These are phyloP conservation scores for Condylostylus longicornis DNA, from an alignment of 1,140 invertebrate genomes.

Conservation along the genomic window DNA sequence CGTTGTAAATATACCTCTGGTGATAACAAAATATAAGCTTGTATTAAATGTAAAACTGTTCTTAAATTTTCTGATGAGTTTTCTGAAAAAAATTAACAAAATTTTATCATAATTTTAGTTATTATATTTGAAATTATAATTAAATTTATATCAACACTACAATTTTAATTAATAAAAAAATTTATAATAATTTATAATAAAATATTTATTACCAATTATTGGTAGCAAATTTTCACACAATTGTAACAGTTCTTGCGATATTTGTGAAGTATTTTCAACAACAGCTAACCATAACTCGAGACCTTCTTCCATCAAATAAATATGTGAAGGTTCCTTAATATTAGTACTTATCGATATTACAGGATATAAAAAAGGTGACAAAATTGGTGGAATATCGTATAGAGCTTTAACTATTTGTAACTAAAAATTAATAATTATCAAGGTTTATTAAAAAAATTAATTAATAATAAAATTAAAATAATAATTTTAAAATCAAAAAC, in stretches of 20 bases:
- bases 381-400: constrained; percentile 39
- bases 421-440: not conserved
- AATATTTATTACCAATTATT: constrained; percentile 59
- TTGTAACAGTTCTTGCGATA: constrained; percentile 47
- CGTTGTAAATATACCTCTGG: constrained; percentile 63
- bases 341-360: constrained; percentile 71
- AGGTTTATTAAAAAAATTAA: no score
- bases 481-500: no score
- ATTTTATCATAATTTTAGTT: constrained; percentile 1
- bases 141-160: not conserved
- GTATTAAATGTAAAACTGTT: constrained; percentile 61
- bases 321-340: constrained; percentile 58
- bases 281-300: constrained; percentile 76
- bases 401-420: constrained; percentile 42
- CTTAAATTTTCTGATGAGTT: constrained; percentile 64
- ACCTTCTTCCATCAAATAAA: constrained; percentile 85
- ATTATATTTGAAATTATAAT: constrained; percentile 6
- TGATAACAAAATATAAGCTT: constrained; percentile 69
- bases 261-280: constrained; percentile 54
- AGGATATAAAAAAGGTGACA: constrained; percentile 54
- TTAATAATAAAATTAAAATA: no score
- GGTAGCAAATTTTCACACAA: constrained; percentile 62
- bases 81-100: constrained; percentile 44
- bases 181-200: not conserved
- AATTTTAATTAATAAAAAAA: constrained; percentile 5